phyloP scores from a whole-genome alignment of 2,113 vertebrate species.

The Bubalus kerabau region DNA sequence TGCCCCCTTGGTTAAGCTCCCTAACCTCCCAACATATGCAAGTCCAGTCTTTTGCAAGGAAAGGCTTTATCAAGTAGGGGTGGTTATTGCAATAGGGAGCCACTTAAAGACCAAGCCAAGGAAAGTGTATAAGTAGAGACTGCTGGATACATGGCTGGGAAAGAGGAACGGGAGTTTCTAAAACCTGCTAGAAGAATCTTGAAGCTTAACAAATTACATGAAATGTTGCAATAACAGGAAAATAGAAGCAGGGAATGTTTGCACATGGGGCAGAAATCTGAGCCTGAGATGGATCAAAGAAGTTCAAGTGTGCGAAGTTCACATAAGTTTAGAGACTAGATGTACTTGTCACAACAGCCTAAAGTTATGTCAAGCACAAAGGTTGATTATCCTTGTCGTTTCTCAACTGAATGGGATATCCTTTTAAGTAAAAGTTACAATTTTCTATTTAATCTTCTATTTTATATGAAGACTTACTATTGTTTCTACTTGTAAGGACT shows the following conservation, averaged over 20 bases:
- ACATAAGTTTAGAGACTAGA: not conserved
- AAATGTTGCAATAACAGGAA: not conserved
- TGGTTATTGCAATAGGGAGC: not conserved
- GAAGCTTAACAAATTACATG: not conserved
- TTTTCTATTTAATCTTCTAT: constrained; percentile 1
- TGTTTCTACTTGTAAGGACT: not conserved
- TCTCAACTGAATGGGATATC: not conserved
- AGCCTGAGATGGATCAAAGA: not conserved
- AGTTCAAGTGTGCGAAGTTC: not conserved
- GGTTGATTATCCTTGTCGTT: not conserved
- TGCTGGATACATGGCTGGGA: not conserved
- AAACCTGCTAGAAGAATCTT: not conserved
- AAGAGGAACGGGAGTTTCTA: not conserved
- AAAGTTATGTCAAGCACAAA: not conserved
- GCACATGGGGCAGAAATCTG: not conserved
- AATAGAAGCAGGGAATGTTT: not conserved
- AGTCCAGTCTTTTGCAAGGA: not conserved
- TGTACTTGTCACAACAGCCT: not conserved
- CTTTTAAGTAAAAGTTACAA: not conserved
- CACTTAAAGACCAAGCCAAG: not conserved
- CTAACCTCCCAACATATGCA: not conserved
- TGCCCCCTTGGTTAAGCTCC: not conserved
- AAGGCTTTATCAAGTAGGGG: not conserved
- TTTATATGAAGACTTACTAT: not conserved
- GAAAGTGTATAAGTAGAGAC: not conserved